Conservation (phyloP, 2,113 vertebrate species). For the Sterna hirundo region DNA sequence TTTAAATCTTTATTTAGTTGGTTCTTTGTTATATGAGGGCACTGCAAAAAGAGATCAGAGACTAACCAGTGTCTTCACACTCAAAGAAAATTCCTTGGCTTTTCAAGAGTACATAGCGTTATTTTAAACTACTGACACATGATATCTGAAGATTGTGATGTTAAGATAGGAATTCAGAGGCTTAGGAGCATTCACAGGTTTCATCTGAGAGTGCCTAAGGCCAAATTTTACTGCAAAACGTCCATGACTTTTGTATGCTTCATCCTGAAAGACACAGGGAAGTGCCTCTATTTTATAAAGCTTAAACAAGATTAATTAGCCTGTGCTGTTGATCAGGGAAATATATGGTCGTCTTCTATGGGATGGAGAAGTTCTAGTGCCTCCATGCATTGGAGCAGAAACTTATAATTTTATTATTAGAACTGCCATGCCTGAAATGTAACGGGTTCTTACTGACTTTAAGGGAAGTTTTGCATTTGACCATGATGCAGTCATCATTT, state of each 20-base stretch:
- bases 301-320: neutral
- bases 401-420: neutral
- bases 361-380: neutral
- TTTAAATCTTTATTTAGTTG: conserved; percentile 18
- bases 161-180: neutral
- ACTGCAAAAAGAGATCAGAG: neutral
- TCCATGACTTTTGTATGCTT: neutral
- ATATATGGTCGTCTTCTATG: rapidly evolving
- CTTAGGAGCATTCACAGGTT: neutral
- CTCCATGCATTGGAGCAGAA: neutral
- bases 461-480: neutral
- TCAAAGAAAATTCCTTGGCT: neutral
- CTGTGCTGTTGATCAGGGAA: neutral
- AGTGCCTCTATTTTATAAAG: neutral
- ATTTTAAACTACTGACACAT: neutral
- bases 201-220: neutral
- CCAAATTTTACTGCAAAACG: neutral
- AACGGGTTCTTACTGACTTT: neutral
- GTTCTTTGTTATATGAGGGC: neutral
- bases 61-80: neutral
- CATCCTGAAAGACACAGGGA: neutral
- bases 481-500: neutral
- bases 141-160: neutral
- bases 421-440: neutral
- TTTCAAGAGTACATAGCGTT: neutral